Conservation (phyloP, 2,113 vertebrate genomes). For the Coreoperca whiteheadi region DNA sequence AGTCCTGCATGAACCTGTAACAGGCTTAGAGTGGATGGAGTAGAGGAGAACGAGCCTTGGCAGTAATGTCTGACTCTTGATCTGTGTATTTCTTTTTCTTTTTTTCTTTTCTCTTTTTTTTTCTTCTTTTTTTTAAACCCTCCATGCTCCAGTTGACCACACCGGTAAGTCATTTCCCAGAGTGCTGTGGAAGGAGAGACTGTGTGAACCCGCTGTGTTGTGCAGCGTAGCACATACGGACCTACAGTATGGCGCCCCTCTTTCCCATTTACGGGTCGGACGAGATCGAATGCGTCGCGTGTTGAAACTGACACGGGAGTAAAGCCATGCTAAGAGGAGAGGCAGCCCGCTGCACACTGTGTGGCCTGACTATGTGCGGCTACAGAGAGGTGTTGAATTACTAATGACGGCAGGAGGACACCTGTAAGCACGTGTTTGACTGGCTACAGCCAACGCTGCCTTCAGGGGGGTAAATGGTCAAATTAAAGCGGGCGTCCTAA, state of each 20-base stretch:
- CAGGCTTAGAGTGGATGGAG: not conserved
- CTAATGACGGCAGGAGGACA: slow-evolving; percentile 36
- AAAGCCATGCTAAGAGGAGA: too few species aligned
- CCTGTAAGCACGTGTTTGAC: not conserved
- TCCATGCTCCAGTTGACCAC: slow-evolving; percentile 79
- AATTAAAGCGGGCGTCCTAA: not conserved
- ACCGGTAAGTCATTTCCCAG: slow-evolving; percentile 74
- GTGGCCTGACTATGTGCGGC: not conserved
- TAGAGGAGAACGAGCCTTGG: not conserved
- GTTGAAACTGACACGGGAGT: not conserved
- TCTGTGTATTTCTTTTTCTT: slow-evolving; percentile 35
- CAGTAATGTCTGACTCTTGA: slow-evolving; percentile 51
- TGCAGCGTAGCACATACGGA: not conserved
- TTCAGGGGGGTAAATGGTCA: not conserved
- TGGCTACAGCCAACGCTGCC: not conserved
- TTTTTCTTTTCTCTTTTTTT: too few species aligned
- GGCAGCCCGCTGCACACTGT: not conserved
- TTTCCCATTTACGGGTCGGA: not conserved
- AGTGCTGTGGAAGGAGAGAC: not conserved
- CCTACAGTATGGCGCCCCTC: not conserved
- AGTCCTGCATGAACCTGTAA: not conserved
- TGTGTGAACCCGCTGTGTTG: slow-evolving; percentile 9
- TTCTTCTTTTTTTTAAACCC: slow-evolving; percentile 29
- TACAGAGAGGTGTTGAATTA: slow-evolving; percentile 55
- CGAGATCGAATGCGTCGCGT: too few species aligned